Conservation (phyloP, 2,888 invertebrate genomes). For the Creontiades dilutus region DNA sequence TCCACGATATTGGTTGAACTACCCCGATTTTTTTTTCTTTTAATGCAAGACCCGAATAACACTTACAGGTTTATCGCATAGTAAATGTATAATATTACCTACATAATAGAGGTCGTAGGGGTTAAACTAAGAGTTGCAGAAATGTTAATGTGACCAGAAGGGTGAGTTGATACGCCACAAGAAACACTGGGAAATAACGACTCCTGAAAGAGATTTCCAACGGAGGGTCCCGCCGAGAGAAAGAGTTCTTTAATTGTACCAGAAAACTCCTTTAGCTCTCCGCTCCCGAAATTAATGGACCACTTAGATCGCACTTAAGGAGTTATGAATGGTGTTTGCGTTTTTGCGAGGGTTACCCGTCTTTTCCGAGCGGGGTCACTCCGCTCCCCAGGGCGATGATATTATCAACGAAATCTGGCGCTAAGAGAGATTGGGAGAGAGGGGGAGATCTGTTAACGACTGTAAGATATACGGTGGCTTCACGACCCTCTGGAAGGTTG, state of each 20-base stretch:
- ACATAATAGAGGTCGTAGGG: too few species aligned
- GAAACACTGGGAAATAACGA: background rate
- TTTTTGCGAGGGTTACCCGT: background rate
- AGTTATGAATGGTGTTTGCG: conserved; percentile 35
- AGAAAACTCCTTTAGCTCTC: background rate
- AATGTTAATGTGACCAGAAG: too few species aligned
- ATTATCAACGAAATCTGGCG: conserved; percentile 20
- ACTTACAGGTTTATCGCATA: too few species aligned
- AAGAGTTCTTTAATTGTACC: conserved; percentile 27
- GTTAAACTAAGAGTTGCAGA: too few species aligned
- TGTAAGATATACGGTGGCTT: conserved; percentile 8
- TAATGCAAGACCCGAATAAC: too few species aligned
- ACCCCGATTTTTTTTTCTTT: too few species aligned
- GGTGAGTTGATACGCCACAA: too few species aligned
- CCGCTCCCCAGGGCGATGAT: background rate
- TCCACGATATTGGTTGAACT: too few species aligned
- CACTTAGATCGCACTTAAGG: conserved; percentile 35
- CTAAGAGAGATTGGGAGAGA: background rate
- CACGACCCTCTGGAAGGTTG: conserved; percentile 8
- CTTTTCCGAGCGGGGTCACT: background rate
- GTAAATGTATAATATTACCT: too few species aligned
- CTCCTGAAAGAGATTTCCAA: background rate
- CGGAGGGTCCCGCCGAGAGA: background rate
- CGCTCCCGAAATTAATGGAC: conserved; percentile 21
- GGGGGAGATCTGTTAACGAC: background rate